Percentiles rank a stretch among this genome's conserved stretches.
Evolutionary conservation across 2,113 vertebrate genomes (phyloP).

Genomic region (Talpa occidentalis): DNA sequence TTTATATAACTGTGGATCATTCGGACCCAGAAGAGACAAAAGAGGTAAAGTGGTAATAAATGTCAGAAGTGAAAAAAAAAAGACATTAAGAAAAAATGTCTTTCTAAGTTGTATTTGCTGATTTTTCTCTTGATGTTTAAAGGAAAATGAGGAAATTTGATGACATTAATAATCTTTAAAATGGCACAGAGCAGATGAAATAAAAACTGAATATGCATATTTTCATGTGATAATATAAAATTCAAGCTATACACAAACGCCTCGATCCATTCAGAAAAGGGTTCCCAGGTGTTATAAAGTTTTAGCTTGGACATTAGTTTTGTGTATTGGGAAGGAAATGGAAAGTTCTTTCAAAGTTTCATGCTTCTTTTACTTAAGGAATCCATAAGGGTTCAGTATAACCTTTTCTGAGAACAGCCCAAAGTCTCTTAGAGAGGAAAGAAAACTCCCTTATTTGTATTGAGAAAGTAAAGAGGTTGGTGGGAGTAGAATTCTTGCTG

Average conservation of each 20-base stretch:
- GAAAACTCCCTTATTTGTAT: background rate
- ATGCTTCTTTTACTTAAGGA: background rate
- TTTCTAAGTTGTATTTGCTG: background rate
- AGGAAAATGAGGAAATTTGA: constrained; percentile 36
- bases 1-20: constrained; percentile 98
- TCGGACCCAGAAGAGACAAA: constrained; percentile 97
- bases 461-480: background rate
- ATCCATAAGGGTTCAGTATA: background rate
- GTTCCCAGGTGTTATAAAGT: background rate
- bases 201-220: constrained; percentile 20
- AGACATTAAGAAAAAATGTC: no score
- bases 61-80: background rate
- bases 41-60: constrained; percentile 89
- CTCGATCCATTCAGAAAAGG: constrained; percentile 12
- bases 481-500: background rate
- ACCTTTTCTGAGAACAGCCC: constrained; percentile 3
- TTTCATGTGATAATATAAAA: constrained; percentile 5
- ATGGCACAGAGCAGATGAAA: background rate
- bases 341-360: background rate
- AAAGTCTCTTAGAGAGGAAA: background rate
- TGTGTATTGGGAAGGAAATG: constrained; percentile 23
- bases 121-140: constrained; percentile 49
- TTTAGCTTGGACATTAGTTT: constrained; percentile 36
- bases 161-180: constrained; percentile 33
- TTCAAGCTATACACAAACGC: background rate